Percentiles rank a stretch among this genome's conserved stretches.
phyloP scores from a whole-genome alignment of 2,797 vertebrate species.

The Acanthis flammea region DNA sequence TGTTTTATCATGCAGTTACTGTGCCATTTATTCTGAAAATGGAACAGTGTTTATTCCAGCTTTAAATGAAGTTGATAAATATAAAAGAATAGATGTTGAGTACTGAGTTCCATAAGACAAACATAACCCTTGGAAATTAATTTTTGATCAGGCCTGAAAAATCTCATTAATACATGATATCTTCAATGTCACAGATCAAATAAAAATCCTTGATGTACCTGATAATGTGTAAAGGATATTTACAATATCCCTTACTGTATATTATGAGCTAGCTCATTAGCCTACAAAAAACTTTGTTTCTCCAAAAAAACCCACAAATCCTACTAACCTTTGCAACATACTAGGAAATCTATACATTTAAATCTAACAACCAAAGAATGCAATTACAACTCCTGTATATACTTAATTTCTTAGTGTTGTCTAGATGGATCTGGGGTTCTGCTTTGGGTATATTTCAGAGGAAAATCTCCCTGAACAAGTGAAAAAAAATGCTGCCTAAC shows the following conservation, averaged over 20 bases:
- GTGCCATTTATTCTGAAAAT: not conserved
- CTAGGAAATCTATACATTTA: not conserved
- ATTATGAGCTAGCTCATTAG: not conserved
- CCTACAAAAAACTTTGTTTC: not conserved
- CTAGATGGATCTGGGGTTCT: not conserved
- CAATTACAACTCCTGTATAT: not conserved
- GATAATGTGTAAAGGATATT: not conserved
- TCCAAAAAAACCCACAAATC: not conserved
- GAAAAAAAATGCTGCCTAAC: not conserved
- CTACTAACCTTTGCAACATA: not conserved
- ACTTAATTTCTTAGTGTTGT: not conserved
- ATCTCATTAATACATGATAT: not conserved
- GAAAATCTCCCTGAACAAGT: not conserved
- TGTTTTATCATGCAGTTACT: not conserved
- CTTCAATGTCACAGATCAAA: not conserved
- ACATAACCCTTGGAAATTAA: not conserved
- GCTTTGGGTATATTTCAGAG: not conserved
- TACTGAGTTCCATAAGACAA: not conserved
- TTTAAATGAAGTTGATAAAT: not conserved
- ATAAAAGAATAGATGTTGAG: not conserved
- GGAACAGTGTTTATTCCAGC: not conserved
- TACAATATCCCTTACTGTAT: not conserved
- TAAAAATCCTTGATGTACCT: not conserved
- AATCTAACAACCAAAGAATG: not conserved
- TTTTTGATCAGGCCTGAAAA: not conserved